Conservation (phyloP, 2,888 invertebrate species). For the Belgica antarctica region DNA sequence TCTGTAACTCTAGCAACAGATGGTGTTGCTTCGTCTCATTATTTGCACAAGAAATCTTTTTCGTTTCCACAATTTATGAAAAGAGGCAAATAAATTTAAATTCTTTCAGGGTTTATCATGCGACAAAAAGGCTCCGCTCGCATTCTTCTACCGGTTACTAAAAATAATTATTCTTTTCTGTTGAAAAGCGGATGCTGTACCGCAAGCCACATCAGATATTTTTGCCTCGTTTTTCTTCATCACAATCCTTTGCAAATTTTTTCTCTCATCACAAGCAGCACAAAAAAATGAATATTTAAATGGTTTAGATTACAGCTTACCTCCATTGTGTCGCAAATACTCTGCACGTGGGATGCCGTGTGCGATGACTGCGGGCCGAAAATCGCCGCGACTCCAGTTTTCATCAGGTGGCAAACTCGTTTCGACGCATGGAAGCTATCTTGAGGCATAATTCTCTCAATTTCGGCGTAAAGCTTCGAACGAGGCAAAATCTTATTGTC, state of each 20-base stretch:
- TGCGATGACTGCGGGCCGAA: constrained; percentile 90
- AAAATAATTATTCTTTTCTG: neutral
- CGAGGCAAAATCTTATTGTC: constrained; percentile 78
- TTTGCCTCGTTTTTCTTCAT: neutral
- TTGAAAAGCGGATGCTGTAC: neutral
- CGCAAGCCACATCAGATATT: neutral
- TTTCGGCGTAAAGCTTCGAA: constrained; percentile 84
- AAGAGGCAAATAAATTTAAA: neutral
- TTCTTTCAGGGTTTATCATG: constrained; percentile 27
- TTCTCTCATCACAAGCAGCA: too few species aligned
- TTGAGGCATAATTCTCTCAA: constrained; percentile 83
- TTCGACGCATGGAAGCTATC: constrained; percentile 94
- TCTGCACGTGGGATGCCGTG: constrained; percentile 90
- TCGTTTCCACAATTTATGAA: neutral
- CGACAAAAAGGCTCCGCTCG: constrained; percentile 17
- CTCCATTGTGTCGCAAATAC: constrained; percentile 94
- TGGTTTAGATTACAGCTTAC: too few species aligned
- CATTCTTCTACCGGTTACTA: neutral
- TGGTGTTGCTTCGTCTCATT: too few species aligned
- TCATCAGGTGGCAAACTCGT: constrained; percentile 83
- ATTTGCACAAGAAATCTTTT: constrained; percentile 22
- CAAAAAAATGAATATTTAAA: too few species aligned
- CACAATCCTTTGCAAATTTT: too few species aligned
- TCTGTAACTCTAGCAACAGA: too few species aligned
- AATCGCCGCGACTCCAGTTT: constrained; percentile 88